Conservation (phyloP, 1,140 invertebrate species). For the Brachystomella parvula region DNA sequence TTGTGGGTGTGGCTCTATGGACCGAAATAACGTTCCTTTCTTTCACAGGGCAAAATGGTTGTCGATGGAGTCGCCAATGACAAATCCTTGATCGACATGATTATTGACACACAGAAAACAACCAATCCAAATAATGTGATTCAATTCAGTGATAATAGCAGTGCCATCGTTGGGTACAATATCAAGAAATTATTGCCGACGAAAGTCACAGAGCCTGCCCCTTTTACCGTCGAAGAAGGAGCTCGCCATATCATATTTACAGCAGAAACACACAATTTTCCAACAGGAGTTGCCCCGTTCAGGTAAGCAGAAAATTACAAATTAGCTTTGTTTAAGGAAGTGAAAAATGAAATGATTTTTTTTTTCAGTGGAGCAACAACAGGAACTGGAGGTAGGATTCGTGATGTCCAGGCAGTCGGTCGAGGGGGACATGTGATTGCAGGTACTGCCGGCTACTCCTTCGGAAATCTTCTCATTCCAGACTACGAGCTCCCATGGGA, state of each 20-base stretch:
- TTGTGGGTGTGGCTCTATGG: not conserved
- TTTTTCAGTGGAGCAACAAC: constrained; percentile 85
- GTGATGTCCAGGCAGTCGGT: constrained; percentile 91
- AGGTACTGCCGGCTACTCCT: constrained; percentile 91
- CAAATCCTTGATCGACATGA: constrained; percentile 83
- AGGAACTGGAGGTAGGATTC: constrained; percentile 86
- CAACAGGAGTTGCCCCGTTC: constrained; percentile 85
- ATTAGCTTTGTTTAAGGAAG: no score
- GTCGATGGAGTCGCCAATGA: constrained; percentile 70
- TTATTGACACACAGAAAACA: constrained; percentile 75
- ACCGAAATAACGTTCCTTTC: not conserved
- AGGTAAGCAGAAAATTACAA: no score
- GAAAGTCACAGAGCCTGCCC: constrained; percentile 53
- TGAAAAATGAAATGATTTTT: constrained; percentile 37
- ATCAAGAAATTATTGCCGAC: constrained; percentile 57
- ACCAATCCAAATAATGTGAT: constrained; percentile 93
- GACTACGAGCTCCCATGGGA: constrained; percentile 86
- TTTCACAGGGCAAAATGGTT: constrained; percentile 69
- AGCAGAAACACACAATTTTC: constrained; percentile 98
- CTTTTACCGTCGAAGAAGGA: constrained; percentile 50
- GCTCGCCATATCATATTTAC: constrained; percentile 94
- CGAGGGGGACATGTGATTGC: constrained; percentile 78
- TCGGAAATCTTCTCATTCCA: constrained; percentile 84
- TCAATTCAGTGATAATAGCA: constrained; percentile 95
- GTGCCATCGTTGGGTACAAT: constrained; percentile 79